These are phyloP conservation scores for Rhopalosiphum maidis DNA, from an alignment of 1,140 invertebrate species.

Conservation along the genomic window DNA sequence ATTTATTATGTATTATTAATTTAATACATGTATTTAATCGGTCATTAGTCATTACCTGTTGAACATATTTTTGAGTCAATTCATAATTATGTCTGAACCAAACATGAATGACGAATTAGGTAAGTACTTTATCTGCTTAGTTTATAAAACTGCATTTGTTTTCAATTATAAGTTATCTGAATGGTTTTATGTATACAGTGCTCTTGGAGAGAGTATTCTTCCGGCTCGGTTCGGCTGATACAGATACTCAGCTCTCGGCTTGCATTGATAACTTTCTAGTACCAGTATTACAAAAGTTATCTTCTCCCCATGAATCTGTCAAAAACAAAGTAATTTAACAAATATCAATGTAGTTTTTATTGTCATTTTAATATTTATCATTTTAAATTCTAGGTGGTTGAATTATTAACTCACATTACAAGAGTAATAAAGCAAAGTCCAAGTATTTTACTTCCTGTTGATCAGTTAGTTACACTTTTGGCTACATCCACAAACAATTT, in stretches of 20 bases:
- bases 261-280: constrained; percentile 84
- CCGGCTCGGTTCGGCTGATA: constrained; percentile 84
- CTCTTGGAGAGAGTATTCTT: constrained; percentile 85
- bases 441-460: constrained; percentile 18
- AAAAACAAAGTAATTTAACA: constrained; percentile 72
- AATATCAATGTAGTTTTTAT: not conserved
- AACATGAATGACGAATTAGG: constrained; percentile 25
- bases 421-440: constrained; percentile 41
- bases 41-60: not conserved
- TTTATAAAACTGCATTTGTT: not conserved
- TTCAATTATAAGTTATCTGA: not conserved
- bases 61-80: not conserved
- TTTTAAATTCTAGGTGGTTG: constrained; percentile 75
- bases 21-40: not conserved
- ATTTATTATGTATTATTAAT: not conserved
- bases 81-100: constrained; percentile 9
- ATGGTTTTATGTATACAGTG: constrained; percentile 58
- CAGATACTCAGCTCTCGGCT: constrained; percentile 85
- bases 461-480: constrained; percentile 18
- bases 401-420: constrained; percentile 88
- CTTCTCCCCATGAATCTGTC: constrained; percentile 84
- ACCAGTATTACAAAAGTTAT: constrained; percentile 87
- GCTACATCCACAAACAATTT: constrained; percentile 73
- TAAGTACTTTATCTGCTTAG: not conserved
- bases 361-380: not conserved